Evolutionary conservation across 64 coral and sea anemone species (phyloP), one percentile per base, ranked within the genome.

Genomic region (Pocillopora verrucosa): DNA sequence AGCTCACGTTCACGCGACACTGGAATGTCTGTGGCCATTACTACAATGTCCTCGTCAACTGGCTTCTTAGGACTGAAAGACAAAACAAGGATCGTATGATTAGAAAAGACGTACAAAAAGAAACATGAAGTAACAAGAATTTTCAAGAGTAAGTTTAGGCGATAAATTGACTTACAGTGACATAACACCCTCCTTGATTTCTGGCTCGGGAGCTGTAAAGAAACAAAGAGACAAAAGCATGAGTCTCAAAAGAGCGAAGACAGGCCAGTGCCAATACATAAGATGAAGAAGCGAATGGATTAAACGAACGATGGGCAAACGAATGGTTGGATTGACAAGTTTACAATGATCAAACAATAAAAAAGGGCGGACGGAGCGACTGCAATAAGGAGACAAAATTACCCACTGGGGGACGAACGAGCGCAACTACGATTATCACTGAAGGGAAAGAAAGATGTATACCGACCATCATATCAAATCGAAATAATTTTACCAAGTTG

Each of bases 101-200:
- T n/a, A 70, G 67, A 25, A 51, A 51, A 51, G 67, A 9, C n/a
- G 22, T 11, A 24, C 5, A 1, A 26, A 10, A 11, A 24, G 5
- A 1, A 7, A 1, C 10, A n/a, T 9, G 64, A 20, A 20, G 64
- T 67, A 20, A 22, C 6, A 67, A 67, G 64, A 70, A 70, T 7
- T 70, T 2, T 25, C 67, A 11, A 30, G n/a, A 1, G 67, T 11
- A 70, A n/a, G 12, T 70, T 70, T 70, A 24, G 25, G 20, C 19
- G 25, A 24, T 70, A 24, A 70, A 70, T 24, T n/a, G 19, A 76
- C 90, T 87, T 80, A 92, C 90, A 80, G 60, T 0, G 90, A 87
- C 83, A 87, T 92, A 17, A 87, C 90, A 37, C 78, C 74, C 60
- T 92, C 90, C 17, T 80, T 79, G 13, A 87, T 72, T 57, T 85